Evolutionary conservation across 2,888 invertebrate species (phyloP), one percentile per base, ranked within the genome.

Genomic region (Pristionchus fissidentatus): DNA sequence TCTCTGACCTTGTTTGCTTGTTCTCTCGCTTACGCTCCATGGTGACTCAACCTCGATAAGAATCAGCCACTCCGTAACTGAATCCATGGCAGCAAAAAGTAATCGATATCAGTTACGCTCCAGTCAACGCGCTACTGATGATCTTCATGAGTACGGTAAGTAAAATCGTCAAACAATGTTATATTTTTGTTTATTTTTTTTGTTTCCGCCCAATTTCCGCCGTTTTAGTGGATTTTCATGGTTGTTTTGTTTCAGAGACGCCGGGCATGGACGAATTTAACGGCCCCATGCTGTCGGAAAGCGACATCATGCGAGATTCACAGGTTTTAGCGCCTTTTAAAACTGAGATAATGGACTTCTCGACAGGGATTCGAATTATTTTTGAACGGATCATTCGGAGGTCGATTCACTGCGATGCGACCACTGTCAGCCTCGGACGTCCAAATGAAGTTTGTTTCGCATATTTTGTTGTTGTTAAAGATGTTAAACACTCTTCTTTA

Each of bases 21-120:
- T 35, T 62, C 62, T 10, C 62, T 66, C 38, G 35, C 22, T 22
- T 35, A 19, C 66, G 35, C 32, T 32, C 66, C 66, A 66, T 75
- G 46, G 46, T 75, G 41, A 75, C 75, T 75, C 75, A 75, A 29
- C 7, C 46, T 13, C 75, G 75, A 75, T 75, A 75, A 75, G 75
- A 75, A 75, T 46, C 43, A 22, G 22, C 10, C 66, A 38, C 66
- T 75, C 29, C 29, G 32, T 38, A 75, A 75, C 75, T 46, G 13
- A 46, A 46, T 29, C 75, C 4, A 75, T 49, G 46, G 32, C 46
- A 29, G 41, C 75, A 46, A 75, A 75, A 75, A 75, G 46, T 46
- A n/a, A n/a, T 75, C 75, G 75, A 75, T 75, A 75, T 75, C 26
- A 43, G 15, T 49, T 75, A 13, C 75, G 75, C 1, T 75, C 75